phyloP scores from a whole-genome alignment of 2,888 invertebrate species.

The Agelastica alni region DNA sequence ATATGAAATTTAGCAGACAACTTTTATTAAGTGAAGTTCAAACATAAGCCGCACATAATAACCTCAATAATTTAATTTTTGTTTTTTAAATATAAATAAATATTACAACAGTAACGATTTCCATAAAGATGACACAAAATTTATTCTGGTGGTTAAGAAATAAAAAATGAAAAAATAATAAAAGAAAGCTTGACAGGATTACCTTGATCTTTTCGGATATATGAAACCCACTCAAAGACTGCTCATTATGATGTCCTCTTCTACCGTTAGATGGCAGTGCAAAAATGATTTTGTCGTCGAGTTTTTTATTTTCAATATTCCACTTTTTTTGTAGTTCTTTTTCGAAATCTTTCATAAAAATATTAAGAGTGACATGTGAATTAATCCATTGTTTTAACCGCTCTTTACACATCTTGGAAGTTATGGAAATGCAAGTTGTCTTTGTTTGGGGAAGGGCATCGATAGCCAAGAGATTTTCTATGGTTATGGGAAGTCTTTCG shows the following conservation, averaged over 20 bases:
- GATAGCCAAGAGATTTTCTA: constrained; percentile 59
- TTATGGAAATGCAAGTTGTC: constrained; percentile 59
- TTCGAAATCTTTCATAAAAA: constrained; percentile 54
- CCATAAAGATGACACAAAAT: too few species aligned
- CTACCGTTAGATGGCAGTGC: constrained; percentile 44
- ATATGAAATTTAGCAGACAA: too few species aligned
- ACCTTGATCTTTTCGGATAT: constrained; percentile 47
- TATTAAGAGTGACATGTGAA: constrained; percentile 55
- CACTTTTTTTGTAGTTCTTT: constrained; percentile 33
- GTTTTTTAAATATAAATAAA: too few species aligned
- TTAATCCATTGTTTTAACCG: constrained; percentile 63
- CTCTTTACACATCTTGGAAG: constrained; percentile 58
- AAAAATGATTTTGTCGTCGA: constrained; percentile 37
- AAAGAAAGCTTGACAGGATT: too few species aligned
- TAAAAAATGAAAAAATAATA: too few species aligned
- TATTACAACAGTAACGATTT: too few species aligned
- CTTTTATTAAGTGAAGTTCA: too few species aligned
- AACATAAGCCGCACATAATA: too few species aligned
- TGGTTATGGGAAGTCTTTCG: constrained; percentile 44
- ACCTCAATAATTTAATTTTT: too few species aligned
- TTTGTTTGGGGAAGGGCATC: constrained; percentile 59
- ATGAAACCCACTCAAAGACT: constrained; percentile 43
- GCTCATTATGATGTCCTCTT: constrained; percentile 41
- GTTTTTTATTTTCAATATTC: constrained; percentile 17
- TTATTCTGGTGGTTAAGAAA: too few species aligned